phyloP scores from a whole-genome alignment of 2,888 invertebrate genomes.

The Agrochola circellaris region DNA sequence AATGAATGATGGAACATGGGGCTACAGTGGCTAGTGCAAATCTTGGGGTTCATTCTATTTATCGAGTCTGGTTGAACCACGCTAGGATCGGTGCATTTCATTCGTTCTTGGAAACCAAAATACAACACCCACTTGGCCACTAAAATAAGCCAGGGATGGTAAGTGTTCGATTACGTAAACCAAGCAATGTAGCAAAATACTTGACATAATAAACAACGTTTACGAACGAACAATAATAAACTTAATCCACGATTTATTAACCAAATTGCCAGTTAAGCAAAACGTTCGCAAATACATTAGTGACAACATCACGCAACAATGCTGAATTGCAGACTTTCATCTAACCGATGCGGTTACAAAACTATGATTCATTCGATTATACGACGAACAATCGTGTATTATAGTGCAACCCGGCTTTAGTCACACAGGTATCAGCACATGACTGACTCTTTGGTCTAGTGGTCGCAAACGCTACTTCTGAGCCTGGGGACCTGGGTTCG shows the following conservation, averaged over 20 bases:
- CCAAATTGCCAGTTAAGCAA: constrained; percentile 33
- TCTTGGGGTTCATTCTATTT: too few species aligned
- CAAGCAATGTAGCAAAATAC: constrained; percentile 25
- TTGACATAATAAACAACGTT: constrained; percentile 23
- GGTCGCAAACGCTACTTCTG: background rate
- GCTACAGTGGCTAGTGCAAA: too few species aligned
- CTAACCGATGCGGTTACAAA: constrained; percentile 52
- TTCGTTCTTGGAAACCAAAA: background rate
- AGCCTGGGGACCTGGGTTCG: background rate
- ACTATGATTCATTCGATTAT: constrained; percentile 57
- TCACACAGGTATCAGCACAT: background rate
- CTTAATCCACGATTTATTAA: constrained; percentile 41
- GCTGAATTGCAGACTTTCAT: constrained; percentile 57
- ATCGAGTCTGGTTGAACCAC: too few species aligned
- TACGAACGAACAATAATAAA: constrained; percentile 31
- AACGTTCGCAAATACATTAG: constrained; percentile 45
- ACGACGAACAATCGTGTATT: constrained; percentile 31
- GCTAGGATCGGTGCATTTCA: too few species aligned
- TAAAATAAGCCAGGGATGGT: background rate
- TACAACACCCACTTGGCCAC: too few species aligned
- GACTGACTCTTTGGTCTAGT: background rate
- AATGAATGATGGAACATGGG: too few species aligned
- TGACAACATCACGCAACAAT: constrained; percentile 53
- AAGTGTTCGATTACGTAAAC: constrained; percentile 19
- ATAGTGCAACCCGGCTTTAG: constrained; percentile 26